phyloP scores from a whole-genome alignment of 2,888 invertebrate species.

The Chymomyza caudatula region DNA sequence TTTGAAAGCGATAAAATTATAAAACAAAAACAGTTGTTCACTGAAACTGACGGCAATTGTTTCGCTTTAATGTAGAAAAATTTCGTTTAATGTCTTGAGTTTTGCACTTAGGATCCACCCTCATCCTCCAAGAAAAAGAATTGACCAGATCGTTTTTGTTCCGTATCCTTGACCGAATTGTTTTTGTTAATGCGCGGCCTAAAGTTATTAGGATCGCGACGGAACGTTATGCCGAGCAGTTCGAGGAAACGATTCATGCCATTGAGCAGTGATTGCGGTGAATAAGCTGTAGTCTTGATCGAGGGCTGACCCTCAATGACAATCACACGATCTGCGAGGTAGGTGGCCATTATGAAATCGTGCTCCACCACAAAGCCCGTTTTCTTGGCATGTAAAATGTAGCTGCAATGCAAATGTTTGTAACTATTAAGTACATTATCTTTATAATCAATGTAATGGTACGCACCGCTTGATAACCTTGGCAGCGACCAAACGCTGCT shows the following conservation, averaged over 20 bases:
- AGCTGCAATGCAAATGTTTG: conserved; percentile 80
- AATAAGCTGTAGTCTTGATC: conserved; percentile 90
- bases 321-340: conserved; percentile 97
- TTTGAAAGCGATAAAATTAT: conserved; percentile 24
- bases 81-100: background rate
- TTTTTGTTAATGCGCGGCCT: conserved; percentile 98
- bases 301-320: conserved; percentile 98
- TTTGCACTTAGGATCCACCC: conserved; percentile 28
- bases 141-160: conserved; percentile 98
- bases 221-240: conserved; percentile 96
- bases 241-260: conserved; percentile 99
- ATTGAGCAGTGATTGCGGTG: conserved; percentile 94
- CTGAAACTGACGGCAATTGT: conserved; percentile 38
- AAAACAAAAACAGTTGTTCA: conserved; percentile 23
- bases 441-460: background rate
- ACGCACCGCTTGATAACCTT: conserved; percentile 97
- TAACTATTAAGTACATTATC: background rate
- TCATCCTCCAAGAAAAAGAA: conserved; percentile 98
- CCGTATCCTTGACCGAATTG: conserved; percentile 97
- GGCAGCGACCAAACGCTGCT: conserved; percentile 99
- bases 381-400: conserved; percentile 99
- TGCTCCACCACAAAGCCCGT: conserved; percentile 99
- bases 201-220: conserved; percentile 99
- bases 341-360: conserved; percentile 99
- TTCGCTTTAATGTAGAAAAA: background rate